Evolutionary conservation across 1,140 invertebrate species (phyloP), one percentile per base, ranked within the genome.

Genomic region (Lepidurus arcticus): DNA sequence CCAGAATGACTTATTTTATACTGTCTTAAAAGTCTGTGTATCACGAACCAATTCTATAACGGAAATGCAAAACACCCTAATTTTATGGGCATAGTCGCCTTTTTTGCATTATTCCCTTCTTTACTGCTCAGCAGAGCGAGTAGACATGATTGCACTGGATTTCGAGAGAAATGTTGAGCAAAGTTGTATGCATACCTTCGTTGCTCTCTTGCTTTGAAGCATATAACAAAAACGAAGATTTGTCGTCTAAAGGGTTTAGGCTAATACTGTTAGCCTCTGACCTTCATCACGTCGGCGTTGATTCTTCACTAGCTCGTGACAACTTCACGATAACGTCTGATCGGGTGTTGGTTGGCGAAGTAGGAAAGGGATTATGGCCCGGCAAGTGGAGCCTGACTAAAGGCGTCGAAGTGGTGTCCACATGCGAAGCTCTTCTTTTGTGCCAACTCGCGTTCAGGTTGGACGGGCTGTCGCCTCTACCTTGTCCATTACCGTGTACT

Each of bases 321-420:
- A 78, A 75, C 53, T 75, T 78, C 73, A 78, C 78, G 47, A 78
- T 78, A 73, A 78, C 78, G 53, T 78, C 78, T 34, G 78, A 74
- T 78, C 78, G 42, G 73, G 74, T 43, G 16, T 73, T 73, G 11
- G 47, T 24, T 26, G 76, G 47, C 26, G 53, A 34, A 9, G 44
- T 65, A 9, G 44, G 44, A 11, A 53, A 42, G 34, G 78, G 78
- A 1, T 26, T 75, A 5, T 47, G 43, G 8, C 74, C 45, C 26
- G 73, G 43, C 10, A 45, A 73, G 73, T 65, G 44, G 13, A 53
- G 45, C 11, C 65, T 65, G 45, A 7, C 44, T 9, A 43, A 9
- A 13, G 76, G 24, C 75, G 75, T 44, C 42, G 75, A 76, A 75
- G 73, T 78, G n/a, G 78, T 42, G 43, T 76, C 75, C 34, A 45